Percentiles rank a stretch among this genome's conserved stretches.
Conservation (phyloP, 2,797 vertebrate genomes). For the Acipenser oxyrinchus region DNA sequence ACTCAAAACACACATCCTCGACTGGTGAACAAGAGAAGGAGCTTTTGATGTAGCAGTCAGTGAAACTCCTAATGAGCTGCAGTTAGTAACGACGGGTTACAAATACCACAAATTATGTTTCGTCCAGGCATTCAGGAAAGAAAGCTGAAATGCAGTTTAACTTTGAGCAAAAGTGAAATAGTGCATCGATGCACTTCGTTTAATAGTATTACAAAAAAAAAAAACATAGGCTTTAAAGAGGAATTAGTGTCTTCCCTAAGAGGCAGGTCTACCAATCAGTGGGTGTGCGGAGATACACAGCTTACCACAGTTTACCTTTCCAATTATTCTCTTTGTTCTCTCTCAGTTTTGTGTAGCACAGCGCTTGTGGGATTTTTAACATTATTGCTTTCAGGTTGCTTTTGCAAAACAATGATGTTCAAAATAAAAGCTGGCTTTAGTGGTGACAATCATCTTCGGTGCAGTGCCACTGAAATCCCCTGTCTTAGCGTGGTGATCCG, state of each 20-base stretch:
- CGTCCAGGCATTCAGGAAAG: too few species aligned
- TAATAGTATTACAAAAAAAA: background rate
- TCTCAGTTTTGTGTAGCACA: background rate
- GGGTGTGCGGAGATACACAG: background rate
- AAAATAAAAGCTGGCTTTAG: background rate
- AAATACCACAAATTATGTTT: too few species aligned
- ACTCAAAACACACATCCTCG: too few species aligned
- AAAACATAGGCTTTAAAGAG: background rate
- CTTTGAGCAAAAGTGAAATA: too few species aligned
- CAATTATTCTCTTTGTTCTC: constrained; percentile 11
- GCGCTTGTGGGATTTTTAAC: background rate
- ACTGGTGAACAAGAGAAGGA: too few species aligned
- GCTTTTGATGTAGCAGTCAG: too few species aligned
- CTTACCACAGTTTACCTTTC: constrained; percentile 2
- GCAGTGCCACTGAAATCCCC: too few species aligned
- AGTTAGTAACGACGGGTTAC: too few species aligned
- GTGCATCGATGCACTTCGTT: background rate
- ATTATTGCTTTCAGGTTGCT: background rate
- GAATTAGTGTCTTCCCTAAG: background rate
- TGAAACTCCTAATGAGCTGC: too few species aligned
- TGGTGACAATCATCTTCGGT: too few species aligned
- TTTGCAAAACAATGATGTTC: background rate
- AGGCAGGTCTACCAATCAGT: constrained; percentile 1
- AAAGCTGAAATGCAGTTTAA: too few species aligned
- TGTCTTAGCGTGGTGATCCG: too few species aligned